Evolutionary conservation across 2,888 invertebrate species (phyloP), one percentile per base, ranked within the genome.

Genomic region (Chrysotoxum bicinctum): DNA sequence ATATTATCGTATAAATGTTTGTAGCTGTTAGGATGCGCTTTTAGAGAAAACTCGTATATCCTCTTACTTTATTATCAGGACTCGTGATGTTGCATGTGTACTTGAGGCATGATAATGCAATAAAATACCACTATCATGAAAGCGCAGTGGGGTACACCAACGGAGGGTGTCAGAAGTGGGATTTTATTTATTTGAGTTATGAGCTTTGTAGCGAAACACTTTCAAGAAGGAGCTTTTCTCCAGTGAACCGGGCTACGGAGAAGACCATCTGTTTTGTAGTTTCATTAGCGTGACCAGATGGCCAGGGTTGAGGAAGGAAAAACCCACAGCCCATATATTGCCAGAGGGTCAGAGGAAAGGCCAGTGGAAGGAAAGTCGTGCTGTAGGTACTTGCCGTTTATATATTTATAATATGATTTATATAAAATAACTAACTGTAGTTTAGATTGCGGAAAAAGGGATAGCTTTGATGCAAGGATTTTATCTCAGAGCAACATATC

Each of bases 221-320:
- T 48, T 50, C n/a, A 58, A 48, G 37, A 26, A 35, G 68, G 35
- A 37, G 52, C 64, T 60, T 48, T 32, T 50, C 43, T 32, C 19
- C 16, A 45, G 14, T 23, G 50, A 62, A 19, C 43, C 26, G n/a
- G 19, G 10, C 50, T 60, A 73, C 32, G 23, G 60, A 69, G 60
- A 40, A 26, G 40, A 62, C 60, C 78, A 78, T 83, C 78, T 83
- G 78, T n/a, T 72, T 35, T 52, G 75, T 37, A 48, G 78, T 69
- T 78, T 69, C 45, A 78, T 62, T 73, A 56, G 40, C 54, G 73
- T 78, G 73, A 78, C 78, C 73, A 82, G 78, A 73, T 68, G 73
- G 37, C 54, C 14, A 14, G 35, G 56, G 32, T 19, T 8, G 14
- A 32, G 10, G 21, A 19, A n/a, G 16, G 16, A 7, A n/a, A 37